phyloP scores from a whole-genome alignment of 2,797 vertebrate species.

The Atherinosoma microstoma region DNA sequence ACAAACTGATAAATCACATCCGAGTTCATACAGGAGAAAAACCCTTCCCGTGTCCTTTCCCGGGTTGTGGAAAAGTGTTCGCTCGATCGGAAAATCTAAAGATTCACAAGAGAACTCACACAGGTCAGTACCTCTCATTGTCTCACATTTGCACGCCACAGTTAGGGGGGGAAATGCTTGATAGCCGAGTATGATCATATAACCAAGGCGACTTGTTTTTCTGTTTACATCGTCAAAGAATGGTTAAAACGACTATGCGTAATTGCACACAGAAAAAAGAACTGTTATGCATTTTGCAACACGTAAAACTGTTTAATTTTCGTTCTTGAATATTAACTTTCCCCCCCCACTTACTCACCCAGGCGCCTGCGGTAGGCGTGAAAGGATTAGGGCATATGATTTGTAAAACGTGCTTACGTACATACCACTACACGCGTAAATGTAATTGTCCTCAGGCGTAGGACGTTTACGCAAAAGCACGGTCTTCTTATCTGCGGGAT shows the following conservation, averaged over 20 bases:
- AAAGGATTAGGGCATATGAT: slow-evolving; percentile 64
- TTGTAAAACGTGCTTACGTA: slow-evolving; percentile 78
- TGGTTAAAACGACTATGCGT: slow-evolving; percentile 25
- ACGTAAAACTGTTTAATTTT: slow-evolving; percentile 44
- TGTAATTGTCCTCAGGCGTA: slow-evolving; percentile 54
- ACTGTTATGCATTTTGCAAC: slow-evolving; percentile 20
- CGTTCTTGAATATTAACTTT: slow-evolving; percentile 47
- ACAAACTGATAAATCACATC: slow-evolving; percentile 98
- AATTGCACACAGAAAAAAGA: slow-evolving; percentile 41
- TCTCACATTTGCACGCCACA: slow-evolving; percentile 10
- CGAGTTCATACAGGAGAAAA: slow-evolving; percentile 97
- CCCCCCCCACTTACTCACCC: slow-evolving; percentile 8
- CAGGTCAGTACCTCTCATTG: slow-evolving; percentile 87
- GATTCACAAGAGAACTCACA: slow-evolving; percentile 97
- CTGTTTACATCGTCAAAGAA: neutral
- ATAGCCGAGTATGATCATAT: neutral
- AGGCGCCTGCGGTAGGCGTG: slow-evolving; percentile 48
- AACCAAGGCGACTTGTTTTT: slow-evolving; percentile 10
- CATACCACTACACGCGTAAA: slow-evolving; percentile 54
- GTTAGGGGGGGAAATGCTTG: neutral
- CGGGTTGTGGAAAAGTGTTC: slow-evolving; percentile 96
- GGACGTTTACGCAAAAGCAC: slow-evolving; percentile 46
- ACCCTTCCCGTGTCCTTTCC: slow-evolving; percentile 96
- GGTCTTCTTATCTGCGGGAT: neutral
- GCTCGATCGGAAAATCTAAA: slow-evolving; percentile 96